Base-by-base conservation (phyloP, 2,888 invertebrate species). In the Aphidoletes aphidimyza region DNA sequence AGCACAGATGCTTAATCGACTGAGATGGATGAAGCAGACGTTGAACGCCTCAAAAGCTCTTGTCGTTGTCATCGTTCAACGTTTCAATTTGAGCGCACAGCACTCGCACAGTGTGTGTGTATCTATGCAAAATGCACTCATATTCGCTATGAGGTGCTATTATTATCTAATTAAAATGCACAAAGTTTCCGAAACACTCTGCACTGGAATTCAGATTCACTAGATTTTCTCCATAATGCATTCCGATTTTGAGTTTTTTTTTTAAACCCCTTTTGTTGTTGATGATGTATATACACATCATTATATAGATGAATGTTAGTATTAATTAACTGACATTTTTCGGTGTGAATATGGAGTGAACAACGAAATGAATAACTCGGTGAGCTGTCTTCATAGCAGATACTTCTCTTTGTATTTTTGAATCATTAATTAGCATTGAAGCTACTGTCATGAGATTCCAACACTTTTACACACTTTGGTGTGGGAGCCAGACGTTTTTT, bases 361-460 rank as follows among this genome's bases (percentile, higher is more conserved):
- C 5, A 30, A 14, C 69, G 30, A 69, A 30, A 30, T 30, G 30
- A 69, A 30, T 69, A 69, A 14, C 54, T 54, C 17, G 47, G 3
- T 54, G 54, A 54, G 54, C n/a, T 22, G 2, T 54, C 26, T 22
- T 54, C 5, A 8, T 14, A 6, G 22, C 26, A 2, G 11, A 17
- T 22, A 26, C 3, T 26, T 26, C 22, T 69, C 34, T 69, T 30
- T 69, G 69, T 69, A 30, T 26, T 22, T 5, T 54, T 54, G 54
- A 54, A 54, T 26, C 54, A 54, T 69, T 69, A 69, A 69, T 69
- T 69, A 69, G 69, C 69, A 17, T 30, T 69, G 69, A 69, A 69
- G 22, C 26, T 11, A 54, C 47, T 69, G 26, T 47, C 47, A 47
- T 17, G 2, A n/a, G 22, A 54, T 9, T 6, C 30, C 2, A 3